Evolutionary conservation across 2,888 invertebrate species (phyloP), one percentile per base, ranked within the genome.

Genomic region (Hydriomena furcata): DNA sequence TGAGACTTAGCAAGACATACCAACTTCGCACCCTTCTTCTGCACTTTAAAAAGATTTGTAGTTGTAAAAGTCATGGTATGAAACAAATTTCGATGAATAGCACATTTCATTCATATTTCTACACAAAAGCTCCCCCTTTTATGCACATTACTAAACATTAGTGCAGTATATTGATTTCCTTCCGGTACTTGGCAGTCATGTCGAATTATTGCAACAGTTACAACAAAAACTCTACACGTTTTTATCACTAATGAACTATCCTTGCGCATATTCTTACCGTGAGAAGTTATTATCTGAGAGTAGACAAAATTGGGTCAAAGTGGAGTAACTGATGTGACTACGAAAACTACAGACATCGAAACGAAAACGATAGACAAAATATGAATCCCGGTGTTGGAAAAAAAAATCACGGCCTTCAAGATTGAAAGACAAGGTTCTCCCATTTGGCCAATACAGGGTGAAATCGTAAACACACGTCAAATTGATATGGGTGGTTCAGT

Each of bases 251-350:
- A 68, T 72, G 65, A 68, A 69, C 74, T 68, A 63, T 68, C 50
- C 48, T 60, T 35, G 60, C 69, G 61, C 66, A 67, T 67, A 73
- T 78, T 84, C 82, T 77, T 73, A 68, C 65, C 73, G 74, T 74
- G 71, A 74, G 72, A 77, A 71, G 65, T 69, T 76, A 79, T 82
- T 82, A 75, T 81, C 75, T 74, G 60, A 63, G 69, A 72, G 74
- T 73, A 71, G 75, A 70, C 68, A 71, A 67, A 87, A 83, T 82
- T 76, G 71, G 84, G 83, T 80, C 81, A 79, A 65, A 66, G 66
- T 66, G 67, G 61, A 71, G 66, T 62, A 62, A 63, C 61, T 47
- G 43, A 61, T 58, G 45, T 25, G 65, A 68, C 72, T 55, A 75
- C 73, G 37, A 61, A 69, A 65, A 68, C 68, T 75, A 28, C 20